These are phyloP conservation scores for Heliconius ismenius DNA, from an alignment of 2,888 invertebrate species.

Conservation along the genomic window DNA sequence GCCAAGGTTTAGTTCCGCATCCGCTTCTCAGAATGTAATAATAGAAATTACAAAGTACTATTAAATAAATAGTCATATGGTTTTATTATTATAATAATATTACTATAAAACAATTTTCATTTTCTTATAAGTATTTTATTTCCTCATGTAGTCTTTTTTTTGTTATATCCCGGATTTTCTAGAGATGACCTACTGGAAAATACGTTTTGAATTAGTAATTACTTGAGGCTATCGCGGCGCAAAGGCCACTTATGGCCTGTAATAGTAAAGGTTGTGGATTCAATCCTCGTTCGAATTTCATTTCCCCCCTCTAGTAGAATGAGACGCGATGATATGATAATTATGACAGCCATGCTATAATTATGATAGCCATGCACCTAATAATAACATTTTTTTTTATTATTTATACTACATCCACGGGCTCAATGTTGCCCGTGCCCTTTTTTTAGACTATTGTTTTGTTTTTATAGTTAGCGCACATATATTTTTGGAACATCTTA, in stretches of 20 bases:
- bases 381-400: too few relatives aligned
- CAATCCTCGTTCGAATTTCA: background rate
- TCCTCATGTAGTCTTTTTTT: background rate
- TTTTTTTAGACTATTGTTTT: too few relatives aligned
- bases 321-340: too few relatives aligned
- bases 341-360: too few relatives aligned
- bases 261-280: background rate
- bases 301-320: background rate
- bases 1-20: constrained; percentile 22
- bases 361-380: too few relatives aligned
- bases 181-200: background rate
- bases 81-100: constrained; percentile 13
- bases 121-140: background rate
- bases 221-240: background rate
- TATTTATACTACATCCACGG: too few relatives aligned
- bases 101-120: background rate
- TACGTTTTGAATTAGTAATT: background rate
- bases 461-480: too few relatives aligned
- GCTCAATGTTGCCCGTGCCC: too few relatives aligned
- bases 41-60: constrained; percentile 20
- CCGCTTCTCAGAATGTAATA: constrained; percentile 25
- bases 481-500: too few relatives aligned
- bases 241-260: background rate
- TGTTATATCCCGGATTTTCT: background rate
- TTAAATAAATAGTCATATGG: background rate